Conservation (phyloP, 2,113 vertebrate genomes). For the Podarcis cretensis region DNA sequence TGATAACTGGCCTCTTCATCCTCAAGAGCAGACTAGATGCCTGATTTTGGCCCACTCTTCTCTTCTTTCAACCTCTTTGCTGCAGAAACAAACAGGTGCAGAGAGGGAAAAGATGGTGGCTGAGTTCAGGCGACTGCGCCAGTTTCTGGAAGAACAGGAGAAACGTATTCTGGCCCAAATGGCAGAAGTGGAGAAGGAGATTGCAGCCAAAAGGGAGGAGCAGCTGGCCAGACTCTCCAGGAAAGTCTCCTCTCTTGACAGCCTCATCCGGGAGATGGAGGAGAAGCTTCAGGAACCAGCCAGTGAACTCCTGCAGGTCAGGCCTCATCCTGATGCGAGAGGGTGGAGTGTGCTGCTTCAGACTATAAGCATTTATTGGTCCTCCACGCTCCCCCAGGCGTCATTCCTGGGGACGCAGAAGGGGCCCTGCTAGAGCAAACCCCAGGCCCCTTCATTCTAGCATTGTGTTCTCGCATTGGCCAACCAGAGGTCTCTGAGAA, state of each 20-base stretch:
- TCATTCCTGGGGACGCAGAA: too few species aligned
- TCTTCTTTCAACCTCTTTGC: not conserved
- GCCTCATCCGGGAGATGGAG: too few species aligned
- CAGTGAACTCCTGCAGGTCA: constrained; percentile 55
- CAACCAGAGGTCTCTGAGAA: too few species aligned
- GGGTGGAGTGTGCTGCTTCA: not conserved
- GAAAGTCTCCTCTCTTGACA: not conserved
- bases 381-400: too few species aligned
- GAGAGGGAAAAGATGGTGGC: not conserved
- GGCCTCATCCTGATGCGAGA: not conserved
- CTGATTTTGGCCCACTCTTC: not conserved
- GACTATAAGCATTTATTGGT: too few species aligned
- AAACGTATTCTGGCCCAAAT: not conserved
- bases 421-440: too few species aligned
- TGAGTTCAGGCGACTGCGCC: not conserved
- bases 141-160: not conserved
- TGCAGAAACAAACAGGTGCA: not conserved
- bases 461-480: too few species aligned
- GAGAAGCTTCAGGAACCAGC: not conserved
- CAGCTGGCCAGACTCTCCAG: not conserved
- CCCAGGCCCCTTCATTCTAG: too few species aligned
- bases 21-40: not conserved
- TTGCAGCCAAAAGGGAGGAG: not conserved
- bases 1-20: too few species aligned
- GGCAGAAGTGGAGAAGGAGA: not conserved